Evolutionary conservation across 2,113 vertebrate genomes (phyloP).

Genomic region (Mixornis gularis): DNA sequence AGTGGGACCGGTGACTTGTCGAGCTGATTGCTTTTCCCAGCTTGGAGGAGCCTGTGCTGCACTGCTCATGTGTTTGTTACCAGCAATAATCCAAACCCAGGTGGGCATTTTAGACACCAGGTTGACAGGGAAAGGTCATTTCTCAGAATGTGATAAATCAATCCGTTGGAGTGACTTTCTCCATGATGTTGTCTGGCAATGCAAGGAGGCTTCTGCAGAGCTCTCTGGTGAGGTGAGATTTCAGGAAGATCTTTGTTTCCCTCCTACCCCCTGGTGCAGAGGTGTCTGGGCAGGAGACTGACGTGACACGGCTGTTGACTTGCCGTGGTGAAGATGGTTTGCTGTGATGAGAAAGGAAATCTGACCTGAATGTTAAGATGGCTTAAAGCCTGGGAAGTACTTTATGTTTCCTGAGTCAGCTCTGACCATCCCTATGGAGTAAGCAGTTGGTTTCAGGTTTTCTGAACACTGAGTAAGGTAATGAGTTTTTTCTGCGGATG

Average conservation of each 20-base stretch:
- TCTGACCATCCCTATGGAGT: slow-evolving; percentile 37
- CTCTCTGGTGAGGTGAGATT: background rate
- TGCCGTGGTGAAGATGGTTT: background rate
- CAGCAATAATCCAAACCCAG: background rate
- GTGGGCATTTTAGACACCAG: background rate
- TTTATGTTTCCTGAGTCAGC: slow-evolving; percentile 57
- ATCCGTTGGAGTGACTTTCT: background rate
- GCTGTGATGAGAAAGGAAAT: slow-evolving; percentile 52
- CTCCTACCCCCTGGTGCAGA: background rate
- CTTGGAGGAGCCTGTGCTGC: background rate
- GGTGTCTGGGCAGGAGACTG: background rate
- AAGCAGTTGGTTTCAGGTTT: slow-evolving; percentile 46
- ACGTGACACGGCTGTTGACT: background rate
- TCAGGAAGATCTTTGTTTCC: background rate
- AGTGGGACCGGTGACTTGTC: accelerated
- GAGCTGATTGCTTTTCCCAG: background rate
- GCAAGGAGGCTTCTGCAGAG: background rate
- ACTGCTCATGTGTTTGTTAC: background rate
- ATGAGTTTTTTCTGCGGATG: slow-evolving; percentile 10
- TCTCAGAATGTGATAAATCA: background rate
- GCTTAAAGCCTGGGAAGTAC: slow-evolving; percentile 46
- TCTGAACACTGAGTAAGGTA: slow-evolving; percentile 33
- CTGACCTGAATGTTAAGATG: slow-evolving; percentile 57
- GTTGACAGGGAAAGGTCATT: background rate
- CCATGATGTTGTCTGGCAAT: background rate